Evolutionary conservation across 1,140 invertebrate species (phyloP).

Genomic region (Drusus annulatus): DNA sequence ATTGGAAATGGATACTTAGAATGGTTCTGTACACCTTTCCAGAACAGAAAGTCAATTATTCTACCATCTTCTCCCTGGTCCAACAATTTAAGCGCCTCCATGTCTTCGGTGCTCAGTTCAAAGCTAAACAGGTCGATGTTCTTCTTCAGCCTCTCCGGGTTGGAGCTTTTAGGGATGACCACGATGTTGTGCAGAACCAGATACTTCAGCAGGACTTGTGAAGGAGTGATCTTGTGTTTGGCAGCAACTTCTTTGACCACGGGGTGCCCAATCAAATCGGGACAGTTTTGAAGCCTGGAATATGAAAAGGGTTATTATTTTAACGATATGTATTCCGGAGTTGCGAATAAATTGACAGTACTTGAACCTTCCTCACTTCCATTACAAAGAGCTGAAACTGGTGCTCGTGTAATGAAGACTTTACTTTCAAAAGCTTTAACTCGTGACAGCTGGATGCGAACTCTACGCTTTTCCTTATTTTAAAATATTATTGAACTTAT

Average conservation of each 20-base stretch:
- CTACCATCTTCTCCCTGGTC: conserved; percentile 79
- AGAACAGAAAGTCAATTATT: conserved; percentile 76
- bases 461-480: too few relatives aligned
- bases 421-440: too few relatives aligned
- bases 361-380: too few relatives aligned
- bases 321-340: too few relatives aligned
- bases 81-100: conserved; percentile 70
- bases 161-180: conserved; percentile 75
- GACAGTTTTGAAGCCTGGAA: conserved; percentile 68
- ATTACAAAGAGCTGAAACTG: too few relatives aligned
- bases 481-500: too few relatives aligned
- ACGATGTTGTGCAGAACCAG: conserved; percentile 70
- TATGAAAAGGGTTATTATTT: not conserved
- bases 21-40: conserved; percentile 75
- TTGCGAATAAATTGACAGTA: too few relatives aligned
- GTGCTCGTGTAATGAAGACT: too few relatives aligned
- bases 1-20: conserved; percentile 75
- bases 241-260: conserved; percentile 67
- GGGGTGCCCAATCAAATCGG: conserved; percentile 73
- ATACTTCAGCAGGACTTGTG: conserved; percentile 74
- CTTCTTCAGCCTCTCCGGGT: conserved; percentile 69
- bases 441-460: too few relatives aligned
- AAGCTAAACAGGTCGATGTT: conserved; percentile 79
- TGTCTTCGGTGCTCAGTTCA: conserved; percentile 71
- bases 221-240: conserved; percentile 69